Evolutionary conservation across 1,140 invertebrate genomes (phyloP).

Genomic region (Catajapyx aquilonaris): DNA sequence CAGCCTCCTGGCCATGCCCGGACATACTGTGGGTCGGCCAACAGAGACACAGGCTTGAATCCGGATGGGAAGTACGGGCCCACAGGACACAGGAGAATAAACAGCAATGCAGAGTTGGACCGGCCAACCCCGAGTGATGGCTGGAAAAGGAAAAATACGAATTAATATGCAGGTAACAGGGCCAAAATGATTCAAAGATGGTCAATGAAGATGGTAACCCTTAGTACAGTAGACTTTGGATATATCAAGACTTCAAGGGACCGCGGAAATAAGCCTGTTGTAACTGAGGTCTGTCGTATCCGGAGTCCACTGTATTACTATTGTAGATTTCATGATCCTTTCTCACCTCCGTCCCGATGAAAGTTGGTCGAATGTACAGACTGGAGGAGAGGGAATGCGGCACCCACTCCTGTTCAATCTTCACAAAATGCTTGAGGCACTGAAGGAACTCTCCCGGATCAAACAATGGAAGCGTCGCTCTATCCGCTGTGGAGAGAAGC

Average conservation of each 20-base stretch:
- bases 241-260: too few species aligned
- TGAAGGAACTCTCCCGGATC: constrained; percentile 68
- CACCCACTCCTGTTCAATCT: constrained; percentile 93
- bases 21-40: constrained; percentile 59
- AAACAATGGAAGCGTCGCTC: constrained; percentile 77
- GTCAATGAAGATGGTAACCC: background rate
- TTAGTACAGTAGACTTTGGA: background rate
- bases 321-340: too few species aligned
- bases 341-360: constrained; percentile 91
- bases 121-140: constrained; percentile 72
- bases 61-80: constrained; percentile 67
- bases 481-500: constrained; percentile 64
- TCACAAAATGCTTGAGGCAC: constrained; percentile 66
- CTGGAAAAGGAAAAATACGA: constrained; percentile 31
- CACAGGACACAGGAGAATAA: constrained; percentile 77
- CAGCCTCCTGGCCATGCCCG: constrained; percentile 91
- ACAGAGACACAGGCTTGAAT: constrained; percentile 50
- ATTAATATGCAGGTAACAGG: too few species aligned
- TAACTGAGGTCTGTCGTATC: too few species aligned
- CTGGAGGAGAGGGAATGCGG: constrained; percentile 72
- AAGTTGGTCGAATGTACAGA: constrained; percentile 86
- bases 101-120: constrained; percentile 68
- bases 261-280: too few species aligned
- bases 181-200: too few species aligned
- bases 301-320: too few species aligned